A percentile compares a stretch with the other conserved stretches of the same genome.
These are phyloP conservation scores for Philaethria dido DNA, from an alignment of 2,888 invertebrate species.

Conservation along the genomic window DNA sequence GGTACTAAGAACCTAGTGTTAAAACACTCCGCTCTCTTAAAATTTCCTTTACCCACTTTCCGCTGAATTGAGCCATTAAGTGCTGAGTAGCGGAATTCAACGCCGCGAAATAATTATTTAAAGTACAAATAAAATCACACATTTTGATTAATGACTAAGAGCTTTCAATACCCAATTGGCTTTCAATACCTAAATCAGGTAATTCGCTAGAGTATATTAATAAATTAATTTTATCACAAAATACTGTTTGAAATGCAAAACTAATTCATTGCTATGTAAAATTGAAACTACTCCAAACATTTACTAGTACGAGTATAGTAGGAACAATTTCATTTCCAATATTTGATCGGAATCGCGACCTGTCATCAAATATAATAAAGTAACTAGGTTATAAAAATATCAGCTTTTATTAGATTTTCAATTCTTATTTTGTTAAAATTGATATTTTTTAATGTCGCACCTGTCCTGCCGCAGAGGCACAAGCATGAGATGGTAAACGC, in stretches of 20 bases:
- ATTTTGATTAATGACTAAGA: slow-evolving; percentile 3
- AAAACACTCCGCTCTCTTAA: too few species aligned
- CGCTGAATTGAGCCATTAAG: too few species aligned
- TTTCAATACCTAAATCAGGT: not conserved
- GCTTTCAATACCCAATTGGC: slow-evolving; percentile 9
- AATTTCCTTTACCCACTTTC: too few species aligned
- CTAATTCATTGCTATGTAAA: slow-evolving; percentile 31
- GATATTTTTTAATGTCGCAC: too few species aligned
- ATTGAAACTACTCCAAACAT: slow-evolving; percentile 31
- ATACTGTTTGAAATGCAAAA: slow-evolving; percentile 26
- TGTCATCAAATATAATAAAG: slow-evolving; percentile 31
- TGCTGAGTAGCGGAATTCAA: too few species aligned
- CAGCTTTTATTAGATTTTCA: slow-evolving; percentile 11
- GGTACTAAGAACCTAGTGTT: too few species aligned
- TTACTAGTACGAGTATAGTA: too few species aligned
- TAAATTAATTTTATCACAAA: slow-evolving; percentile 21
- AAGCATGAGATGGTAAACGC: too few species aligned
- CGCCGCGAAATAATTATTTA: too few species aligned
- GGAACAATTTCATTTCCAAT: slow-evolving; percentile 32
- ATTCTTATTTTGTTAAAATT: too few species aligned
- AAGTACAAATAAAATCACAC: not conserved
- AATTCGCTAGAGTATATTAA: not conserved
- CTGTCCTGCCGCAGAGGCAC: too few species aligned
- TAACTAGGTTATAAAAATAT: slow-evolving; percentile 14
- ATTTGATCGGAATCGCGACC: slow-evolving; percentile 36